phyloP scores from a whole-genome alignment of 2,888 invertebrate species.

The Pegoplata infirma region DNA sequence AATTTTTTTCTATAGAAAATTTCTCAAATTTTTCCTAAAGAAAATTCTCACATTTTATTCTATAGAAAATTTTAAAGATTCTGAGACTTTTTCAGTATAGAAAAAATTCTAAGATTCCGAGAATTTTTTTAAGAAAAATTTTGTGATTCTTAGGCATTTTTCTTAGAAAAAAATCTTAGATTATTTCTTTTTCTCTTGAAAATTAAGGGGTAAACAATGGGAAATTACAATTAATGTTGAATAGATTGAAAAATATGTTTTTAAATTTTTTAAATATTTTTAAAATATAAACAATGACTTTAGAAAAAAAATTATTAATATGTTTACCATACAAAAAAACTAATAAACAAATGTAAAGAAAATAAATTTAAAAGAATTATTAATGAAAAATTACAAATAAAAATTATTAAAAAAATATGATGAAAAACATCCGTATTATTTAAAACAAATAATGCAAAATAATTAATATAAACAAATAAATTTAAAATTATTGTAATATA shows the following conservation, averaged over 20 bases:
- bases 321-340: background rate
- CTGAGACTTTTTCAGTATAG: no score
- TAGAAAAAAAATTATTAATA: background rate
- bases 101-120: no score
- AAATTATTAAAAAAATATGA: background rate
- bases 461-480: constrained; percentile 20
- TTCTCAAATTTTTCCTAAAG: no score
- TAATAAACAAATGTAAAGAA: background rate
- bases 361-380: background rate
- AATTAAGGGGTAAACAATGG: no score
- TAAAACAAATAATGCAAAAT: constrained; percentile 10
- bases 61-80: no score
- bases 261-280: background rate
- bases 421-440: constrained; percentile 66
- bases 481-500: background rate
- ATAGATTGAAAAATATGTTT: background rate
- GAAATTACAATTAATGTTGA: background rate
- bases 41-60: no score
- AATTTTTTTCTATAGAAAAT: no score
- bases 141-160: no score
- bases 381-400: constrained; percentile 7
- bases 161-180: no score
- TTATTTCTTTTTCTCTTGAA: no score
- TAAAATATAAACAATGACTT: background rate
- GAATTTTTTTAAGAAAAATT: no score